Evolutionary conservation across 2,888 invertebrate species (phyloP).

Genomic region (Odontocolon sp.): DNA sequence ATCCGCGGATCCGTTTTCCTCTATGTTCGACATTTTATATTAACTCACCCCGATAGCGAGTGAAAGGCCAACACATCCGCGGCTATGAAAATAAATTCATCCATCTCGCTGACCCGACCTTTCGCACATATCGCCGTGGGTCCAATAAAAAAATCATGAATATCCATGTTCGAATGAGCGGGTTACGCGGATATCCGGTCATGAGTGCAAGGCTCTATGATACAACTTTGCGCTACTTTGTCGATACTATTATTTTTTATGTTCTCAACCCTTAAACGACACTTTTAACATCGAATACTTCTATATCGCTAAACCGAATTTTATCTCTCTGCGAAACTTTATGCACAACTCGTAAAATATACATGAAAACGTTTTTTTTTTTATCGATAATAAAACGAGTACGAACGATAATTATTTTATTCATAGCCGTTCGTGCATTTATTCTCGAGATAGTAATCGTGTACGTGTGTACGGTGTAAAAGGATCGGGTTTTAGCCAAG

Average conservation of each 20-base stretch:
- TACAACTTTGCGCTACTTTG: neutral
- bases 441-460: neutral
- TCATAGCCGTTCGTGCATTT: slow-evolving; percentile 13
- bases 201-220: neutral
- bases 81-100: slow-evolving; percentile 46
- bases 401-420: slow-evolving; percentile 23
- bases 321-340: too few relatives aligned
- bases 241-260: slow-evolving; percentile 5
- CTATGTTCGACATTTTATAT: slow-evolving; percentile 4
- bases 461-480: neutral
- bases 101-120: slow-evolving; percentile 49
- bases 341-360: neutral
- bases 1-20: neutral
- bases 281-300: neutral
- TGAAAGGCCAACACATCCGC: slow-evolving; percentile 4
- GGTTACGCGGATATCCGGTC: neutral
- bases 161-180: neutral
- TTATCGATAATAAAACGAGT: neutral
- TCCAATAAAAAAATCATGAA: slow-evolving; percentile 14
- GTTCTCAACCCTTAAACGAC: neutral
- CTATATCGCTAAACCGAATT: neutral
- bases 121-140: slow-evolving; percentile 10
- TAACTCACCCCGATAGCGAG: slow-evolving; percentile 20
- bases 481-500: slow-evolving; percentile 15
- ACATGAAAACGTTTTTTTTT: neutral